Conservation (phyloP, 2,797 vertebrate species). For the Natrix natrix region DNA sequence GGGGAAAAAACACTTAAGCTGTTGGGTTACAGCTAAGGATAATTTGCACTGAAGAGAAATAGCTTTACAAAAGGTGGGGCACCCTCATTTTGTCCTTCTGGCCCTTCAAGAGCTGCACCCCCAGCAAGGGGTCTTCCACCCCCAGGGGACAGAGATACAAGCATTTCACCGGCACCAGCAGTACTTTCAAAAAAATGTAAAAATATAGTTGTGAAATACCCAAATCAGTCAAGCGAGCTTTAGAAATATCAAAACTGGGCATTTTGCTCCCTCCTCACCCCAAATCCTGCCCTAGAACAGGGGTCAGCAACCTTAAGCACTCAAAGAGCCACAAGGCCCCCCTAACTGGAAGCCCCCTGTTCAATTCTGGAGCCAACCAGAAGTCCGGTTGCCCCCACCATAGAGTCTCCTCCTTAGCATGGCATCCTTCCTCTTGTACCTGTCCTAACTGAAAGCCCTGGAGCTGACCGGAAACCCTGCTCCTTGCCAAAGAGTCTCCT, state of each 20-base stretch:
- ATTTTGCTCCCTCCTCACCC: background rate
- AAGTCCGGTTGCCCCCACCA: too few relatives aligned
- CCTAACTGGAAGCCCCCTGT: too few relatives aligned
- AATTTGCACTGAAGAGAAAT: background rate
- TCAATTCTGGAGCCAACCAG: too few relatives aligned
- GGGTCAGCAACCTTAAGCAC: too few relatives aligned
- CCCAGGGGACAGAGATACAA: background rate
- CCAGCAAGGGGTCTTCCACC: background rate
- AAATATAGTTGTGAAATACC: background rate
- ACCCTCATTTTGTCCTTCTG: background rate
- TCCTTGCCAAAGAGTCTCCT: too few relatives aligned
- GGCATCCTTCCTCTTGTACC: too few relatives aligned
- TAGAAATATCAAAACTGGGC: background rate
- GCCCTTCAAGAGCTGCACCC: background rate
- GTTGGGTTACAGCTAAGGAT: background rate
- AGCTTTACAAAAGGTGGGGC: background rate
- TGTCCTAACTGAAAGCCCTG: too few relatives aligned
- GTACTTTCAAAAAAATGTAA: background rate
- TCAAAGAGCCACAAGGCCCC: too few relatives aligned
- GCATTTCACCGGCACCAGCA: background rate
- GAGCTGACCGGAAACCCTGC: too few relatives aligned
- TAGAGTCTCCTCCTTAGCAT: too few relatives aligned
- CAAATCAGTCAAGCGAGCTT: background rate
- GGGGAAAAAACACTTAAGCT: background rate
- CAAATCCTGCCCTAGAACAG: background rate